These are phyloP conservation scores for Dasyurus viverrinus DNA, from an alignment of 2,113 vertebrate species.

Conservation along the genomic window DNA sequence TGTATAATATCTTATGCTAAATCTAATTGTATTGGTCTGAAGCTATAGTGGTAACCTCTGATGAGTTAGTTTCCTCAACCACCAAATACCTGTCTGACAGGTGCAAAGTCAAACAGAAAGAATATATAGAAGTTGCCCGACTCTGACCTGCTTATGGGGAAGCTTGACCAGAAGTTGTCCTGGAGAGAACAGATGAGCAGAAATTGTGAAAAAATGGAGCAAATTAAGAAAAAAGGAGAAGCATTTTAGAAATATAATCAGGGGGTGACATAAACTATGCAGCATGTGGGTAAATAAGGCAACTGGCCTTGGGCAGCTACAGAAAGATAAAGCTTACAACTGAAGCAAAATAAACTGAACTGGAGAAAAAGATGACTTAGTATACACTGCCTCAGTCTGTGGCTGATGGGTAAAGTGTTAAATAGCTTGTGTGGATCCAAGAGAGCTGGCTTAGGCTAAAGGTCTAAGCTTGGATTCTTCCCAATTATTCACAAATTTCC, in stretches of 20 bases:
- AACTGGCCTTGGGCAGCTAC: neutral
- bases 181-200: neutral
- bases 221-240: neutral
- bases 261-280: neutral
- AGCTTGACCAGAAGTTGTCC: neutral
- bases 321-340: neutral
- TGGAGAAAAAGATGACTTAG: neutral
- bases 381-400: neutral
- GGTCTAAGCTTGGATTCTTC: neutral
- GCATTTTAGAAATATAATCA: neutral
- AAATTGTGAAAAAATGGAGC: neutral
- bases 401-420: neutral
- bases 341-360: neutral
- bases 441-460: neutral
- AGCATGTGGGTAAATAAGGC: neutral
- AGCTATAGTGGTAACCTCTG: neutral
- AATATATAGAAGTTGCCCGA: neutral
- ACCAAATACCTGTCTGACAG: neutral
- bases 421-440: neutral
- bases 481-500: neutral
- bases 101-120: neutral
- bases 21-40: neutral
- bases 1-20: neutral
- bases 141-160: neutral
- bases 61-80: neutral